Conservation (phyloP, 2,113 vertebrate genomes). For the Protobothrops mucrosquamatus region DNA sequence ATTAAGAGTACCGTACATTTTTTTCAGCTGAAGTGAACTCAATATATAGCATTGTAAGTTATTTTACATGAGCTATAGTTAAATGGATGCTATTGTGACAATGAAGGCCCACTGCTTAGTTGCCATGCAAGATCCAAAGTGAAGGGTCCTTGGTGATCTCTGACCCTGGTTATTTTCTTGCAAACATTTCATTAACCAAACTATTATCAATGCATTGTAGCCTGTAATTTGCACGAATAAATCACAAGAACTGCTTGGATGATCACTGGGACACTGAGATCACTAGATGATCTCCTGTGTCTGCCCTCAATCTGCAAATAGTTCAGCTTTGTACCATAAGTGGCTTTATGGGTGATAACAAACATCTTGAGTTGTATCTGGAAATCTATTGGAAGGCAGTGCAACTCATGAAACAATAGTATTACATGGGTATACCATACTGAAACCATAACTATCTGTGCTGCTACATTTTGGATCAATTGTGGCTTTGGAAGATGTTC, state of each 20-base stretch:
- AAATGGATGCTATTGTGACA: background rate
- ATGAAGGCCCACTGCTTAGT: background rate
- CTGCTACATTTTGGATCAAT: background rate
- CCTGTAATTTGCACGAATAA: background rate
- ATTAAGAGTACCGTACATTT: background rate
- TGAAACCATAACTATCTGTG: background rate
- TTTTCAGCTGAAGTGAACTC: conserved; percentile 5
- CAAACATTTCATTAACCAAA: background rate
- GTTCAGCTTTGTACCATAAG: background rate
- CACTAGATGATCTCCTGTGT: background rate
- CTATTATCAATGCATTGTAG: too few relatives aligned
- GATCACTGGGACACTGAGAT: too few relatives aligned
- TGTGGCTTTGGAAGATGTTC: background rate
- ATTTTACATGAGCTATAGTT: background rate
- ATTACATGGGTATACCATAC: background rate
- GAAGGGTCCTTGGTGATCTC: background rate
- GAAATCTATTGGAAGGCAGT: background rate
- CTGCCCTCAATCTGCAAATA: background rate
- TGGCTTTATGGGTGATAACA: background rate
- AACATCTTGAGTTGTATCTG: background rate
- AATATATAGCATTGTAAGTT: background rate
- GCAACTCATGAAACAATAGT: background rate
- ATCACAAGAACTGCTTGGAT: background rate
- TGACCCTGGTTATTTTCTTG: background rate
- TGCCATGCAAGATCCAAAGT: background rate